Evolutionary conservation across 2,888 invertebrate species (phyloP).

Genomic region (Euproctis similis): DNA sequence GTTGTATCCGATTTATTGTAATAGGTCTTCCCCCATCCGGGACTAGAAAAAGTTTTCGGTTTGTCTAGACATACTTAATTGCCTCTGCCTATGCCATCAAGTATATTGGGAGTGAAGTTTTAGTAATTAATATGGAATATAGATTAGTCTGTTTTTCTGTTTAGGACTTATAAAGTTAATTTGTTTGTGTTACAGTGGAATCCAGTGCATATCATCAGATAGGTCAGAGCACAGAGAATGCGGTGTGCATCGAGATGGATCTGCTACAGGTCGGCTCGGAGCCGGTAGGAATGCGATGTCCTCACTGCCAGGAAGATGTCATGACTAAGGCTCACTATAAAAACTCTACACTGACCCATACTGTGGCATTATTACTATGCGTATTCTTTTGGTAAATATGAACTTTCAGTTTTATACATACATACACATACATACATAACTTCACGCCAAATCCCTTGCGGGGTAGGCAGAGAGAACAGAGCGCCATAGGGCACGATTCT

Average conservation of each 20-base stretch:
- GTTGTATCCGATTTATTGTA: no score
- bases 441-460: neutral
- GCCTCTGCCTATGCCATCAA: no score
- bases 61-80: no score
- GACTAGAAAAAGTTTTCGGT: no score
- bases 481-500: no score
- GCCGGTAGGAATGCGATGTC: slow-evolving; percentile 64
- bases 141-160: no score
- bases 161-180: neutral
- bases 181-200: slow-evolving; percentile 44
- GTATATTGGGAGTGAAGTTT: no score
- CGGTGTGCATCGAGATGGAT: slow-evolving; percentile 60
- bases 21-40: no score
- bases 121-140: no score
- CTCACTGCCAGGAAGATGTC: slow-evolving; percentile 58
- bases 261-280: slow-evolving; percentile 62
- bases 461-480: neutral
- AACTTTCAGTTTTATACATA: neutral
- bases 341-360: slow-evolving; percentile 47
- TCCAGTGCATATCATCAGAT: slow-evolving; percentile 51
- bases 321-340: slow-evolving; percentile 58
- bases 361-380: slow-evolving; percentile 48
- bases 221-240: slow-evolving; percentile 41
- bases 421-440: neutral
- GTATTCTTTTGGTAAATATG: slow-evolving; percentile 62